Percentiles rank a stretch among this genome's conserved stretches.
Evolutionary conservation across 2,797 vertebrate genomes (phyloP).

Genomic region (Triplophysa bombifrons): DNA sequence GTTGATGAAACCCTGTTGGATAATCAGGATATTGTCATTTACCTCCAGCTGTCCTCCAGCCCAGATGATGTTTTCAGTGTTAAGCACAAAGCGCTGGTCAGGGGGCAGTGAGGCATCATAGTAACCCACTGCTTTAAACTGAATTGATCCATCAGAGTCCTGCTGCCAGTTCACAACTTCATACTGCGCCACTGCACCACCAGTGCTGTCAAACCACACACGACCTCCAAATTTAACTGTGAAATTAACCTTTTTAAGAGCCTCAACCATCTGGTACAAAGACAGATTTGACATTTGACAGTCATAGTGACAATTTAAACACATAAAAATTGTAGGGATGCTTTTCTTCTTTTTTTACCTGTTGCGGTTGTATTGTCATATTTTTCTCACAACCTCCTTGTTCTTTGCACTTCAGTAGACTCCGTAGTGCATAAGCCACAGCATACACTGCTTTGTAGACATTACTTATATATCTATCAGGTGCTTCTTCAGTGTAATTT

Average conservation of each 20-base stretch:
- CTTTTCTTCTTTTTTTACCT: conserved; percentile 64
- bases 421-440: conserved; percentile 72
- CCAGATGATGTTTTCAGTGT: conserved; percentile 68
- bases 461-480: conserved; percentile 70
- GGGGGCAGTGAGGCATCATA: conserved; percentile 71
- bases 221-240: conserved; percentile 67
- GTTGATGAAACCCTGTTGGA: neutral
- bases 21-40: conserved; percentile 1
- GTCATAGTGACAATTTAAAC: neutral
- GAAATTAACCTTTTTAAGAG: conserved; percentile 73
- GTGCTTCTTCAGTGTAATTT: conserved; percentile 66
- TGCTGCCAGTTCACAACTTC: conserved; percentile 78
- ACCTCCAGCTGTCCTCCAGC: conserved; percentile 66
- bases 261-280: conserved; percentile 65
- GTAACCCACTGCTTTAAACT: conserved; percentile 74
- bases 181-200: conserved; percentile 70
- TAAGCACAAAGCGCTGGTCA: conserved; percentile 68
- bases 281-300: neutral
- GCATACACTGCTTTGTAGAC: conserved; percentile 77
- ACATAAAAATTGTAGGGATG: neutral
- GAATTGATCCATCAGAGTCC: conserved; percentile 59
- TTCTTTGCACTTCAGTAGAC: conserved; percentile 64
- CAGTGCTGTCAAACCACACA: conserved; percentile 75
- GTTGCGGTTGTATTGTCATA: conserved; percentile 59
- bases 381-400: conserved; percentile 62